These are phyloP conservation scores for Drosophila bifasciata DNA, from an alignment of 1,140 invertebrate genomes.

Conservation along the genomic window DNA sequence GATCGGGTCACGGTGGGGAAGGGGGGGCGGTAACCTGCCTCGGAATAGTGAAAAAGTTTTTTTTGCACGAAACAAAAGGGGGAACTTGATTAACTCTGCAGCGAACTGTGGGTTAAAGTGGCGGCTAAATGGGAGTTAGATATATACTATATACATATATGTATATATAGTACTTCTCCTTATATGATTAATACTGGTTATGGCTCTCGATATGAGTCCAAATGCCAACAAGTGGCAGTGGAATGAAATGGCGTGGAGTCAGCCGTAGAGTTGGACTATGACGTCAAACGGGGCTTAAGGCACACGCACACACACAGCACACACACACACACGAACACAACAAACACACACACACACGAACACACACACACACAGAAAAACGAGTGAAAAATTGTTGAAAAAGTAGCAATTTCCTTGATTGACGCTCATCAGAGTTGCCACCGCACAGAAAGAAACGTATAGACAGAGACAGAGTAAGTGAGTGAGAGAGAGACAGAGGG, in stretches of 20 bases:
- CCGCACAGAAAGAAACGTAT: constrained; percentile 7
- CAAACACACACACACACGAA: constrained; percentile 33
- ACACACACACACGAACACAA: constrained; percentile 13
- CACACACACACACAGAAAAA: constrained; percentile 39
- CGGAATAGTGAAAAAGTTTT: too few relatives aligned
- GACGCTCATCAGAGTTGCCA: constrained; percentile 68
- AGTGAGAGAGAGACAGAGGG: background rate
- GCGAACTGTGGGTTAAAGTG: too few relatives aligned
- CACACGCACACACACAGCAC: constrained; percentile 25
- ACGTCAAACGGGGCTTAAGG: constrained; percentile 24
- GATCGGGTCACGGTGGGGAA: constrained; percentile 16
- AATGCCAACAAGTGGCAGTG: too few relatives aligned
- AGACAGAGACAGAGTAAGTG: background rate
- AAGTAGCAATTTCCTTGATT: constrained; percentile 81
- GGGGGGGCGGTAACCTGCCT: too few relatives aligned
- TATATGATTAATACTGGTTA: too few relatives aligned
- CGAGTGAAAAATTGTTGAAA: constrained; percentile 77
- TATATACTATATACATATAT: too few relatives aligned
- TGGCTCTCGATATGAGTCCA: too few relatives aligned
- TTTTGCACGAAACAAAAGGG: background rate
- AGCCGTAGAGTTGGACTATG: background rate
- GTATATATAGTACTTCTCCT: too few relatives aligned
- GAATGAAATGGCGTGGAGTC: too few relatives aligned
- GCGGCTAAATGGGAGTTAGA: too few relatives aligned
- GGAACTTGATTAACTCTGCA: background rate